A percentile compares a stretch with the other conserved stretches of the same genome.
phyloP scores from a whole-genome alignment of 2,888 invertebrate species.

The Hartigia nigra region DNA sequence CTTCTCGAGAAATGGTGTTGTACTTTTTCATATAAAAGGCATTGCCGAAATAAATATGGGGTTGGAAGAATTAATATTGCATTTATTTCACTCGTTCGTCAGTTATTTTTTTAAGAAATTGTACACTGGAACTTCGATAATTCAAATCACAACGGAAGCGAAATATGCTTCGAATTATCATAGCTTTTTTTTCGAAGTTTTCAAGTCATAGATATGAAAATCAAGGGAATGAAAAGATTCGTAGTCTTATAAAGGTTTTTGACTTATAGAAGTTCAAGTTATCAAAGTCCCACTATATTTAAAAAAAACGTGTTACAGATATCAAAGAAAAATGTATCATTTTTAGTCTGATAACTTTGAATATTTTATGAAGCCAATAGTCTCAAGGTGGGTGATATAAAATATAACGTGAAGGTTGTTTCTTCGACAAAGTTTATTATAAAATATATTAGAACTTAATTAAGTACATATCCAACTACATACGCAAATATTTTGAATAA shows the following conservation, averaged over 20 bases:
- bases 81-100: neutral
- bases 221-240: too few species aligned
- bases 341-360: too few species aligned
- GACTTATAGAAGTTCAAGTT: too few species aligned
- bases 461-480: slow-evolving; percentile 62
- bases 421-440: slow-evolving; percentile 58
- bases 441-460: slow-evolving; percentile 63
- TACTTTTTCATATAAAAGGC: slow-evolving; percentile 64
- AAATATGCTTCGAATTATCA: too few species aligned
- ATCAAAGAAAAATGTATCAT: neutral
- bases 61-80: slow-evolving; percentile 49
- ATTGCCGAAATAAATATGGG: slow-evolving; percentile 63
- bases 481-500: slow-evolving; percentile 36
- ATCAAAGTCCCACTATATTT: too few species aligned
- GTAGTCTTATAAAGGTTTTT: too few species aligned
- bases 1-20: slow-evolving; percentile 59
- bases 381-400: neutral
- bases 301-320: neutral
- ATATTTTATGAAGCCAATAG: neutral
- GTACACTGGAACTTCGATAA: too few species aligned
- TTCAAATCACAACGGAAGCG: too few species aligned
- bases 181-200: too few species aligned
- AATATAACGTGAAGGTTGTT: neutral
- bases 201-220: too few species aligned
- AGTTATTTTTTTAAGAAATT: neutral